Percentiles rank a stretch among this genome's conserved stretches.
These are phyloP conservation scores for Eurystomus gularis DNA, from an alignment of 2,113 vertebrate genomes.

Conservation along the genomic window DNA sequence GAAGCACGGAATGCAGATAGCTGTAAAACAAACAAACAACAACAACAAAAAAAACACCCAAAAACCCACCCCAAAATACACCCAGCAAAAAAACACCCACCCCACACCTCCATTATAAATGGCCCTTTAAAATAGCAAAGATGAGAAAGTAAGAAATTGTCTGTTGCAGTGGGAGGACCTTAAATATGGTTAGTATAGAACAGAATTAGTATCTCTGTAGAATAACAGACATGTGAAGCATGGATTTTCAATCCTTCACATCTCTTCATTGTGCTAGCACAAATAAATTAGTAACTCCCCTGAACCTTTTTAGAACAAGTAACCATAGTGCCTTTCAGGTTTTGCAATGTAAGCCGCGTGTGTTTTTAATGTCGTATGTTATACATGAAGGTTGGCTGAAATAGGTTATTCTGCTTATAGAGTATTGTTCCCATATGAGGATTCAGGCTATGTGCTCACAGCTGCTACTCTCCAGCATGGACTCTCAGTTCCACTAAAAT, in stretches of 20 bases:
- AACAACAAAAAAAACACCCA: no score
- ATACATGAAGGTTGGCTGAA: conserved; percentile 16
- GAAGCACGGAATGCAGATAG: conserved; percentile 42
- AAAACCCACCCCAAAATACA: no score
- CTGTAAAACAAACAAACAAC: background rate
- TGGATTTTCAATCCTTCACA: conserved; percentile 7
- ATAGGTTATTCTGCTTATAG: conserved; percentile 41
- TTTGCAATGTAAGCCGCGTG: background rate
- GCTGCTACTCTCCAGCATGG: conserved; percentile 16
- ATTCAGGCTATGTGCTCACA: conserved; percentile 12
- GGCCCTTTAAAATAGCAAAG: background rate
- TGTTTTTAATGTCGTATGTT: conserved; percentile 4
- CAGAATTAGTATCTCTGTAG: background rate
- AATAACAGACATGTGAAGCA: background rate
- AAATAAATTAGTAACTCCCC: conserved; percentile 14
- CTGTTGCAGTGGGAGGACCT: background rate
- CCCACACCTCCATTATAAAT: background rate
- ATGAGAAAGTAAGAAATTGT: background rate
- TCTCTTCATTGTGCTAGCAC: background rate
- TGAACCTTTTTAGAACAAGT: background rate
- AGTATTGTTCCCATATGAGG: conserved; percentile 20
- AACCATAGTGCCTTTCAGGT: background rate
- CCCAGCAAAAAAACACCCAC: no score
- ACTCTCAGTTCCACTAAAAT: conserved; percentile 16
- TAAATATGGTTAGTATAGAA: conserved; percentile 13